These are phyloP conservation scores for Cosmia trapezina DNA, from an alignment of 2,888 invertebrate species.

Conservation along the genomic window DNA sequence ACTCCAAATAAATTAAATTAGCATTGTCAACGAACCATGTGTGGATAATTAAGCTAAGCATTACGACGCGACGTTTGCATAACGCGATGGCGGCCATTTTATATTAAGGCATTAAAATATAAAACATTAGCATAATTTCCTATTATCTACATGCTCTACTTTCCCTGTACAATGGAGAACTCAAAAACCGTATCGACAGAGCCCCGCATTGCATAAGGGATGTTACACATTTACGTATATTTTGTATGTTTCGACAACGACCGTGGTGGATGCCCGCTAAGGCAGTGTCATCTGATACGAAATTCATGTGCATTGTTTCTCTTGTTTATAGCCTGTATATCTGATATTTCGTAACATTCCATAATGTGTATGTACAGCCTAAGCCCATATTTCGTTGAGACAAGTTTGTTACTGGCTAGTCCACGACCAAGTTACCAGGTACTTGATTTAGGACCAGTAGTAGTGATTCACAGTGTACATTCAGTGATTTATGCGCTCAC, in stretches of 20 bases:
- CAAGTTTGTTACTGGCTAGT: conserved; percentile 21
- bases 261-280: conserved; percentile 36
- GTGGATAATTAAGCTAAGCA: conserved; percentile 50
- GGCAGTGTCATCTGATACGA: conserved; percentile 64
- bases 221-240: conserved; percentile 49
- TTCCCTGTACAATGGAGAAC: conserved; percentile 72
- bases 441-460: conserved; percentile 19
- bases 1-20: conserved; percentile 44
- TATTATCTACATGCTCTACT: conserved; percentile 74
- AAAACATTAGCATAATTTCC: conserved; percentile 64
- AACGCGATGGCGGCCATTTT: conserved; percentile 41
- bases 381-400: conserved; percentile 24
- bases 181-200: conserved; percentile 67
- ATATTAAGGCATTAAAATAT: conserved; percentile 51
- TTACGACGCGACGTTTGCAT: conserved; percentile 43
- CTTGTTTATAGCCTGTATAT: conserved; percentile 34
- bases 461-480: neutral
- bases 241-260: conserved; percentile 35
- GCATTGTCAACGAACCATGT: conserved; percentile 48
- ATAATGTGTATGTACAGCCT: conserved; percentile 22
- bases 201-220: conserved; percentile 62
- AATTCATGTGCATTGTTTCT: conserved; percentile 58
- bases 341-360: conserved; percentile 56
- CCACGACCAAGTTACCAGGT: neutral
- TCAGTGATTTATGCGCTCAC: conserved; percentile 28